phyloP scores from a whole-genome alignment of 2,888 invertebrate species.

The Trachelus stipa region DNA sequence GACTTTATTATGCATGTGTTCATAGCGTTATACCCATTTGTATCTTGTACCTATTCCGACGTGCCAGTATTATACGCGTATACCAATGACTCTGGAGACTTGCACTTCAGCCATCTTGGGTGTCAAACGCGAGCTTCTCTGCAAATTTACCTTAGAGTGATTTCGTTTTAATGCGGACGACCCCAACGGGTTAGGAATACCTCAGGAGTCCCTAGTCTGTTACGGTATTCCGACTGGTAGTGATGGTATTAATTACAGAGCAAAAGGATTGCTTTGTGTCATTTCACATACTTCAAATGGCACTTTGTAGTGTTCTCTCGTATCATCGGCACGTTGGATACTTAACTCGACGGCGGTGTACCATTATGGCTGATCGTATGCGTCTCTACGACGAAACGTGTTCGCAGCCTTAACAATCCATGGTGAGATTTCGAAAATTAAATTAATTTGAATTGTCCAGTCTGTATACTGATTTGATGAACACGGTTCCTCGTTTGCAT shows the following conservation, averaged over 20 bases:
- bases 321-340: neutral
- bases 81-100: neutral
- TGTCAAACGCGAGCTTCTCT: conserved; percentile 44
- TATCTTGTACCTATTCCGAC: neutral
- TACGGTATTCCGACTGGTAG: neutral
- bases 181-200: neutral
- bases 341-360: neutral
- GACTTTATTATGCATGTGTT: neutral
- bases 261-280: conserved; percentile 25
- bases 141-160: conserved; percentile 24
- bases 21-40: neutral
- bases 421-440: neutral
- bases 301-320: neutral
- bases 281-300: neutral
- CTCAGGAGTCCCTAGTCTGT: neutral
- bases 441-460: neutral
- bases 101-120: conserved; percentile 37
- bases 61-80: neutral
- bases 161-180: conserved; percentile 25
- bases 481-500: neutral
- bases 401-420: neutral
- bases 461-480: neutral
- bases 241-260: conserved; percentile 38
- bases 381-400: neutral
- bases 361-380: neutral